phyloP scores from a whole-genome alignment of 2,113 vertebrate species.

The Todiramphus chloris region DNA sequence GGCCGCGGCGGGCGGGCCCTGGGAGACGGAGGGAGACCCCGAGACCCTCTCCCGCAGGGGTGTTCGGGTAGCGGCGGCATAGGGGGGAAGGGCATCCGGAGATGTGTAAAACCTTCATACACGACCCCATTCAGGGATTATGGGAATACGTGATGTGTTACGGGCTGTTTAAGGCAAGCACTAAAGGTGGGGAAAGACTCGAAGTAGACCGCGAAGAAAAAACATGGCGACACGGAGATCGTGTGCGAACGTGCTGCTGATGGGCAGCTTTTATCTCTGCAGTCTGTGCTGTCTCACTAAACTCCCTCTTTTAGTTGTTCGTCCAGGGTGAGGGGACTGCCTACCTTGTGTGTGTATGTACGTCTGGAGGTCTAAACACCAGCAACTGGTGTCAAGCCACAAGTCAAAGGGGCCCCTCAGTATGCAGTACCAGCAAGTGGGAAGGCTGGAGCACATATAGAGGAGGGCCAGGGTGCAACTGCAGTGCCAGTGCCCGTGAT shows the following conservation, averaged over 20 bases:
- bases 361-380: not conserved
- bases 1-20: not conserved
- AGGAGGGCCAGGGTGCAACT: not conserved
- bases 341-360: rapidly evolving
- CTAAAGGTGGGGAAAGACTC: not conserved
- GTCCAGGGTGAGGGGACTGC: too few species aligned
- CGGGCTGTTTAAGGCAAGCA: not conserved
- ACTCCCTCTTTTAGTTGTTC: rapidly evolving
- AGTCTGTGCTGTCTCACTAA: not conserved
- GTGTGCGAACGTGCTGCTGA: not conserved
- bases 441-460: not conserved
- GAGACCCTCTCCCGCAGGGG: too few species aligned
- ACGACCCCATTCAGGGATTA: too few species aligned
- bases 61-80: rapidly evolving
- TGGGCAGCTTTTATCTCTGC: not conserved
- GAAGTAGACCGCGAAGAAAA: not conserved
- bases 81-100: rapidly evolving
- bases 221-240: rapidly evolving
- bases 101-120: not conserved
- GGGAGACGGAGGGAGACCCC: not conserved
- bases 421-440: rapidly evolving
- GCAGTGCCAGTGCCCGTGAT: rapidly evolving
- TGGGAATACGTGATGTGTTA: rapidly evolving
- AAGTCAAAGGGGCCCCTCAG: not conserved
- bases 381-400: not conserved